Percentiles rank a stretch among this genome's conserved stretches.
These are phyloP conservation scores for Vombatus ursinus DNA, from an alignment of 2,113 vertebrate species.

Conservation along the genomic window DNA sequence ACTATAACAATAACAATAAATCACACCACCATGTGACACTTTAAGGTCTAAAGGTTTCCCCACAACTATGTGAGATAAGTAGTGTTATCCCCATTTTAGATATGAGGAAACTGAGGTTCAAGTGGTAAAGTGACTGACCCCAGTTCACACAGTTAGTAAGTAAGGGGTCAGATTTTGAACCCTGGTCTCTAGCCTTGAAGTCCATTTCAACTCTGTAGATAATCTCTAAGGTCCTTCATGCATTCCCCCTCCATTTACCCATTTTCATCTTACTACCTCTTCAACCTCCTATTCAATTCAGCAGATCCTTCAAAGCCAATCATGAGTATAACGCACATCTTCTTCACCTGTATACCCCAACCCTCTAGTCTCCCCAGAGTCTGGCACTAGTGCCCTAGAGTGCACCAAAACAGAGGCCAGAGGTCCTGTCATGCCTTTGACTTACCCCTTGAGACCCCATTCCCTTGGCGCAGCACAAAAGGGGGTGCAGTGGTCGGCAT, in stretches of 20 bases:
- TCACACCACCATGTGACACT: background rate
- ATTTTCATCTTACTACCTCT: background rate
- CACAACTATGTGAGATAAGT: background rate
- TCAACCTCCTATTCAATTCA: background rate
- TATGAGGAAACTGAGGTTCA: background rate
- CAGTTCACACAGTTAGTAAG: background rate
- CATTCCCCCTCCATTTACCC: background rate
- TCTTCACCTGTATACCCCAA: background rate
- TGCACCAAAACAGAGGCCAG: background rate
- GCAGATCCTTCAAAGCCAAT: slow-evolving; percentile 1
- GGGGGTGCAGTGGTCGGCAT: background rate
- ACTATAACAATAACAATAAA: background rate
- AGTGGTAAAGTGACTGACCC: background rate
- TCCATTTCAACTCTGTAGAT: background rate
- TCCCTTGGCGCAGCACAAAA: background rate
- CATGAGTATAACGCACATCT: background rate
- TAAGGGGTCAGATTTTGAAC: background rate
- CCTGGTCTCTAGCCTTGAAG: background rate
- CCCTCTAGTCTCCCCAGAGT: background rate
- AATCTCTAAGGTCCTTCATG: background rate
- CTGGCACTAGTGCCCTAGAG: background rate
- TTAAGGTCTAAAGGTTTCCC: background rate
- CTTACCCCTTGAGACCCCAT: background rate
- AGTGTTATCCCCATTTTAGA: background rate
- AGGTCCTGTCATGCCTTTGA: background rate